Evolutionary conservation across 2,797 vertebrate species (phyloP), one percentile per base, ranked within the genome.

Genomic region (Eulemur mongoz): DNA sequence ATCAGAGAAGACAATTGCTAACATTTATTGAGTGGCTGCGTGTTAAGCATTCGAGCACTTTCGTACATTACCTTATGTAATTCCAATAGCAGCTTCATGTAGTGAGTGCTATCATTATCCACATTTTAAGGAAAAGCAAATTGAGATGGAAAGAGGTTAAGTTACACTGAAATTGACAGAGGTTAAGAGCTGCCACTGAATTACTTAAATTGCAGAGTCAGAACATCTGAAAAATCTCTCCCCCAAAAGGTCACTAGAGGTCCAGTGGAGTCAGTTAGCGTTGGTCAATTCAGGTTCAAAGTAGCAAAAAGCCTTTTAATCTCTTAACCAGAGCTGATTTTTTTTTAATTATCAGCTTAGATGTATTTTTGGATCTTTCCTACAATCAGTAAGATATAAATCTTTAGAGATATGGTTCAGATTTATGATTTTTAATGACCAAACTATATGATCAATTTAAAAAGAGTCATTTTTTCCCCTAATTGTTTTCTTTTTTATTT

Each of bases 101-200:
- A 67, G 57, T 45, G 32, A 48, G 18, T 65, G 38, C 45, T 48
- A 38, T 61, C 70, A 93, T 91, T 59, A 67, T 35, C 43, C 45
- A 65, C 25, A 73, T 89, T 93, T 79, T 90, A 87, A 86, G 89
- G 61, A 65, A 18, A 92, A 80, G 52, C 22, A 83, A 88, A 91
- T 25, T 76, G 65, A 92, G 10, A 61, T 13, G 14, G 70, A 93
- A 25, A 72, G 81, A 50, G 5, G 27, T 67, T 40, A 72, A 80
- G 32, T 89, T 38, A 52, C 23, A 22, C 0, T 7, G 54, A 90
- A 30, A 63, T 32, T 23, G 30, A 87, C 40, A 79, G 43, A 35
- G 52, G 10, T 57, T 35, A 91, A 86, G 48, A 75, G 11, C 4
- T 4, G 43, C 40, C 3, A 4, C 2, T 20, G 25, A 94, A n/a